Base-by-base conservation (phyloP, 2,797 vertebrate genomes). In the Rhinophrynus dorsalis region DNA sequence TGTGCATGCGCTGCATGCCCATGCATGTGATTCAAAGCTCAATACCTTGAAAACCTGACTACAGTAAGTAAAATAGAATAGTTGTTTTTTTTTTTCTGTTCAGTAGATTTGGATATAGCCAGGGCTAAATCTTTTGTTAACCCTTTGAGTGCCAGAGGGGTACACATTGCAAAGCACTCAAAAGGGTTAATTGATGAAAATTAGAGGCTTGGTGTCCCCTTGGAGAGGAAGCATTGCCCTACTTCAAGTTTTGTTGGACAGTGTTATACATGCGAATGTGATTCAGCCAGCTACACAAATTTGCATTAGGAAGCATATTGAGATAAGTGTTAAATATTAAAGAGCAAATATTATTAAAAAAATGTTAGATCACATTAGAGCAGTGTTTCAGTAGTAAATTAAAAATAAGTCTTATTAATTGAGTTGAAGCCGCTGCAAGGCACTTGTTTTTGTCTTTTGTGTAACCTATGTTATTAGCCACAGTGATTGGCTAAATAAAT, bases 291-390 rank as follows among this genome's bases (percentile, higher is more conserved):
- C 57, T 60, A 60, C 10, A 18, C 38, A 58, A 51, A 65, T 72
- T 44, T 51, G 57, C 33, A 40, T 50, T 65, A 42, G 37, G 18
- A 13, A 50, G 50, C 45, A 33, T 10, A 29, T 37, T 5, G 27
- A 72, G 47, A 32, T 23, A 32, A 29, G 52, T 57, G 56, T 69
- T 72, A 72, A 72, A 65, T 65, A 65, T 65, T 72, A 58, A 72
- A 72, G 38, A 65, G 35, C 17, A 52, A 59, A 59, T 56, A 72
- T 72, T 65, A n/a, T n/a, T n/a, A n/a, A n/a, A 65, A 72, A 72
- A 72, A 58, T 51, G 60, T 58, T 65, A 13, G 64, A 40, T 58
- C 38, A 15, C 45, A 65, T 51, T 18, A 56, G 44, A 51, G 35
- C 35, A 11, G 54, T 42, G 57, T 65, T 72, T 65, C 42, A 51